Conservation (phyloP, 2,888 invertebrate species). For the Subacronicta megacephala region DNA sequence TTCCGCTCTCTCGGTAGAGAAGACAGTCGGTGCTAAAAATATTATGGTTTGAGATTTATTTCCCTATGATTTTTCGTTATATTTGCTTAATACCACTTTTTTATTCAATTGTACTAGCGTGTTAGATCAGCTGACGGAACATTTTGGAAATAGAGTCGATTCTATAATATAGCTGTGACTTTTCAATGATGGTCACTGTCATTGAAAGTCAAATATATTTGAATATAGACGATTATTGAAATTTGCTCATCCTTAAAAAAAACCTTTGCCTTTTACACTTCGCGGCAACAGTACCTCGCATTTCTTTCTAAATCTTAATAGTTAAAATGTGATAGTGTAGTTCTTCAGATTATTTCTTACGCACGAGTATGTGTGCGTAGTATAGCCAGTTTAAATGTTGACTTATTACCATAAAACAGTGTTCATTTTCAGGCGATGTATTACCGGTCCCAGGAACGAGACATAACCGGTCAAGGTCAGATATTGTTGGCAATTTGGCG, state of each 20-base stretch:
- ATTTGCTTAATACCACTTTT: too few relatives aligned
- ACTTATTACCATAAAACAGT: conserved; percentile 1
- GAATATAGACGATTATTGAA: conserved; percentile 1
- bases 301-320: conserved; percentile 41
- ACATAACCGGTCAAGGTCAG: conserved; percentile 84
- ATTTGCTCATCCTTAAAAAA: neutral
- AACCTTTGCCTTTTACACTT: conserved; percentile 7
- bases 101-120: too few relatives aligned
- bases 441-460: conserved; percentile 75
- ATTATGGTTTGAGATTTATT: too few relatives aligned
- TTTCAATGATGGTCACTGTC: too few relatives aligned
- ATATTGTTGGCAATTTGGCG: conserved; percentile 83
- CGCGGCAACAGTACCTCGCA: conserved; percentile 31
- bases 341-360: conserved; percentile 41
- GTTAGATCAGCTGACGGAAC: too few relatives aligned
- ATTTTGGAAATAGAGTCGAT: too few relatives aligned
- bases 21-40: too few relatives aligned
- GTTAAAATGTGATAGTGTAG: conserved; percentile 55
- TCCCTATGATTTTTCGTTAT: too few relatives aligned
- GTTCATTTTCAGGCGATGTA: conserved; percentile 74
- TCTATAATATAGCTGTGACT: too few relatives aligned
- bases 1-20: too few relatives aligned
- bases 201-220: neutral
- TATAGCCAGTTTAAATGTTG: conserved; percentile 9
- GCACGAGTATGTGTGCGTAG: conserved; percentile 58